These are phyloP conservation scores for Calyptomena viridis DNA, from an alignment of 2,113 vertebrate species.

Conservation along the genomic window DNA sequence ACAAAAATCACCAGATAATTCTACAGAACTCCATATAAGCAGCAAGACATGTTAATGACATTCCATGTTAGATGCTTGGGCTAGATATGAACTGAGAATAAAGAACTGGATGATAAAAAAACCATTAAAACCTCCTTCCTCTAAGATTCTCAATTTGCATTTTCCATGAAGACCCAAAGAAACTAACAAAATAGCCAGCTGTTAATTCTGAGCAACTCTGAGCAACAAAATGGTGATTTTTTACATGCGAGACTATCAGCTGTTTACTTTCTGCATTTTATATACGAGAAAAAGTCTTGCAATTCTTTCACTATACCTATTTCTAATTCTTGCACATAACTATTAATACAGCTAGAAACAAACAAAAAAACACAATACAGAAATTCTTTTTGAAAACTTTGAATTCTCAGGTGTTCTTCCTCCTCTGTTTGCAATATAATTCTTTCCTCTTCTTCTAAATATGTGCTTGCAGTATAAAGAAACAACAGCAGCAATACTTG, in stretches of 20 bases:
- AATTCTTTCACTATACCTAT: too few relatives aligned
- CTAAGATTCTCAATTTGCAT: neutral
- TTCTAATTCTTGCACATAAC: neutral
- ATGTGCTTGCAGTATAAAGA: neutral
- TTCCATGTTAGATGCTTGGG: neutral
- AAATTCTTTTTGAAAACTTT: neutral
- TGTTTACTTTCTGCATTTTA: neutral
- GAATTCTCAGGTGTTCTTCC: neutral
- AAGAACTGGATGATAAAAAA: neutral
- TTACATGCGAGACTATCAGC: neutral
- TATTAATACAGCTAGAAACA: neutral
- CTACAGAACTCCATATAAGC: neutral
- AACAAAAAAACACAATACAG: neutral
- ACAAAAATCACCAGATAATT: neutral
- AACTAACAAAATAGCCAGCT: neutral
- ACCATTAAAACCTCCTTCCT: neutral
- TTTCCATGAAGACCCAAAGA: neutral
- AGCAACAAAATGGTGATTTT: neutral
- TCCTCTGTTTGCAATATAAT: neutral
- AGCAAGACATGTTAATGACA: neutral
- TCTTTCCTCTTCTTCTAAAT: neutral
- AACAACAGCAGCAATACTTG: neutral
- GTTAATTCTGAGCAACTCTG: neutral
- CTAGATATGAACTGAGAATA: neutral
- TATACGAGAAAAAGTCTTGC: neutral